Conservation (phyloP, 2,888 invertebrate species). For the Belgica antarctica region DNA sequence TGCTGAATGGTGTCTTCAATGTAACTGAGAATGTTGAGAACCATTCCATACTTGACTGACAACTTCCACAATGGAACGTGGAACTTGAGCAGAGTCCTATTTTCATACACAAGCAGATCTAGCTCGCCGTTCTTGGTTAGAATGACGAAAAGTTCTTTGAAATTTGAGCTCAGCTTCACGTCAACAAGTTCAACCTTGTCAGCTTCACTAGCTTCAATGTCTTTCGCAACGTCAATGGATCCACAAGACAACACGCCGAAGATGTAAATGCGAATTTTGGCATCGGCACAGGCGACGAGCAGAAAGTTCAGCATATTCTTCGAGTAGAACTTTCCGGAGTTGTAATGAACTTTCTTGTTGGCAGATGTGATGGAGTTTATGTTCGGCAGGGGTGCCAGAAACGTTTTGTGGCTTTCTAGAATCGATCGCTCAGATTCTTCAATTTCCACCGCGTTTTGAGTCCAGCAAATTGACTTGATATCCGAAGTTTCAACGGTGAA, state of each 20-base stretch:
- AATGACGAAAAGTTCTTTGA: slow-evolving; percentile 67
- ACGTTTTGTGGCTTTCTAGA: slow-evolving; percentile 54
- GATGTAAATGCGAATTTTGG: slow-evolving; percentile 71
- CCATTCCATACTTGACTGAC: slow-evolving; percentile 71
- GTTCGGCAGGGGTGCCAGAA: slow-evolving; percentile 60
- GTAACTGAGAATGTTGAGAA: slow-evolving; percentile 62
- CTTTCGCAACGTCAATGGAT: slow-evolving; percentile 61
- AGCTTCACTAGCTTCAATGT: slow-evolving; percentile 60
- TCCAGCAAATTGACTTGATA: slow-evolving; percentile 75
- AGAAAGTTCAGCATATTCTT: slow-evolving; percentile 71
- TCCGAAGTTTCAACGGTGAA: slow-evolving; percentile 60
- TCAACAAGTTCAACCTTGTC: slow-evolving; percentile 61
- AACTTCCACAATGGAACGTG: slow-evolving; percentile 56
- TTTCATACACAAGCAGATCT: slow-evolving; percentile 55
- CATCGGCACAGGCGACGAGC: slow-evolving; percentile 74
- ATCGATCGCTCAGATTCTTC: slow-evolving; percentile 29
- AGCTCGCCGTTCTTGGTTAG: slow-evolving; percentile 59
- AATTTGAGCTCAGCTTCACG: slow-evolving; percentile 68
- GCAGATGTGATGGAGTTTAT: slow-evolving; percentile 58
- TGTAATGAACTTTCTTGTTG: slow-evolving; percentile 57
- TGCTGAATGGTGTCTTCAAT: slow-evolving; percentile 75
- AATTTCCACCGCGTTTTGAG: slow-evolving; percentile 52
- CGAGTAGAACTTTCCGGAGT: slow-evolving; percentile 56
- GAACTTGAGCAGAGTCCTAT: slow-evolving; percentile 51
- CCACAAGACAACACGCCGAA: slow-evolving; percentile 84